Base-by-base conservation (phyloP, 2,888 invertebrate species). In the Eupithecia exiguata region DNA sequence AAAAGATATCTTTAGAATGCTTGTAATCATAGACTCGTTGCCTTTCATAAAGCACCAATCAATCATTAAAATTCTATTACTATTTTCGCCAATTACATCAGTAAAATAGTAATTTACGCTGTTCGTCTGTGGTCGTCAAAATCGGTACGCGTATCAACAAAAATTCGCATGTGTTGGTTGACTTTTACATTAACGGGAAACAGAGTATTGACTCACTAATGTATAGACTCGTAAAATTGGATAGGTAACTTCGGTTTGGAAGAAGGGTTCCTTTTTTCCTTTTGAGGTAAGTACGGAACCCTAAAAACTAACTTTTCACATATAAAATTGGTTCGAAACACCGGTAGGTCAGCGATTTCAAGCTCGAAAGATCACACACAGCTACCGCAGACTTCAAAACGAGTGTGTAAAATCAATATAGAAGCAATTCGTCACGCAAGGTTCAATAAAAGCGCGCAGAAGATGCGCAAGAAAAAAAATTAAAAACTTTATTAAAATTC, bases 61-160 rank as follows among this genome's bases (percentile, higher is more conserved):
- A 81, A 77, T 78, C 77, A 79, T 71, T 68, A 72, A 74, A 53
- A 72, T 69, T 76, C 72, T 74, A 75, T 76, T 73, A 74, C 69
- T 77, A 58, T 78, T 76, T 76, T 68, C 77, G 75, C 70, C 71
- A 76, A 78, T 78, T 74, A 58, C 74, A 68, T 78, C 4, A 10
- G 43, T 38, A 69, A 74, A 73, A 70, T 72, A 65, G 72, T 78
- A 74, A 78, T 76, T 76, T 72, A 35, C 14, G 25, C 18, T 25
- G 58, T 12, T 58, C 25, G 21, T 9, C 38, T 9, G 53, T 12
- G 25, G 25, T 58, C 25, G 25, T 25, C 58, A 10, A 25, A 58
- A 58, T 53, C 53, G 21, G n/a, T 21, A 53, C 12, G 58, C 12
- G 21, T 25, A 12, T 21, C 12, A 25, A 21, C 21, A 21, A 25